Evolutionary conservation across 2,113 vertebrate genomes (phyloP).

Genomic region (Arenaria interpres): DNA sequence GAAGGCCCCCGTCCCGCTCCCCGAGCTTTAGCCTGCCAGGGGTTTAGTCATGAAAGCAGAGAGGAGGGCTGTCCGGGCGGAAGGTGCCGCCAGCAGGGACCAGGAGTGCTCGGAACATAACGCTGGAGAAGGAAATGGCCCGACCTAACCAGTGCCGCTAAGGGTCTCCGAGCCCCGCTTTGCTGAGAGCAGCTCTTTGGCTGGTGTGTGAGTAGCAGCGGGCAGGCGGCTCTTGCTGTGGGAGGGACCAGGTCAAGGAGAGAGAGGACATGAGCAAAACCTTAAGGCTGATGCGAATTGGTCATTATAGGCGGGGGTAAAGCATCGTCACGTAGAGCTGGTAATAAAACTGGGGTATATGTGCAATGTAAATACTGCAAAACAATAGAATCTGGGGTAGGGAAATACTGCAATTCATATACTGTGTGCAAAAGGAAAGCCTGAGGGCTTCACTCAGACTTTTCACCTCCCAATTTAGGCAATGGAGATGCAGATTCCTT

Average conservation of each 20-base stretch:
- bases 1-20: fast-evolving
- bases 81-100: neutral
- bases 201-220: neutral
- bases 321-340: fast-evolving
- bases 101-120: fast-evolving
- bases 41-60: no score
- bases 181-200: neutral
- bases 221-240: neutral
- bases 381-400: neutral
- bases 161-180: fast-evolving
- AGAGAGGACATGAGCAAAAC: neutral
- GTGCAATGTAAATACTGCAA: neutral
- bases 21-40: neutral
- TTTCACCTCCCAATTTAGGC: neutral
- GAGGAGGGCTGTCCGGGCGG: neutral
- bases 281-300: neutral
- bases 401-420: neutral
- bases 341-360: neutral
- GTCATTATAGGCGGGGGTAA: fast-evolving
- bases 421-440: neutral
- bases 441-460: no score
- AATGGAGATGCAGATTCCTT: neutral
- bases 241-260: neutral
- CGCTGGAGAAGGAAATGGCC: neutral
- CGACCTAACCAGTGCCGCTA: fast-evolving